phyloP scores from a whole-genome alignment of 2,888 invertebrate genomes.

The Hedychridium roseum region DNA sequence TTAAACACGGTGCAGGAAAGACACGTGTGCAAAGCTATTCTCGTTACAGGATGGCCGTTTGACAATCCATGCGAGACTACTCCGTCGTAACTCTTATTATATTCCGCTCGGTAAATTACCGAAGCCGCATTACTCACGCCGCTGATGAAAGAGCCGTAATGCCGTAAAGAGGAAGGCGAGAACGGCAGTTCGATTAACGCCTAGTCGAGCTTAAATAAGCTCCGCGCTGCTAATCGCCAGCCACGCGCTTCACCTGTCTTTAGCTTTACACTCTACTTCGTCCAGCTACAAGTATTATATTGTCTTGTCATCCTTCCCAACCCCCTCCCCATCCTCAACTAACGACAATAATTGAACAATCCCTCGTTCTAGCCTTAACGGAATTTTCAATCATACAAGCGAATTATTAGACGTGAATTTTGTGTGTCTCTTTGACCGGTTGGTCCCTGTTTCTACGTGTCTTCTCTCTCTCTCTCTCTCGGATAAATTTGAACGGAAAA shows the following conservation, averaged over 20 bases:
- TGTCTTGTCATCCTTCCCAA: too few species aligned
- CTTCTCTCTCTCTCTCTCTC: too few species aligned
- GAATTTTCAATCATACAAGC: too few species aligned
- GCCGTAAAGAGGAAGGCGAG: neutral
- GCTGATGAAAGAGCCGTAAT: conserved; percentile 50
- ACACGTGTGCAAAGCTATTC: conserved; percentile 28
- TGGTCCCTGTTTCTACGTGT: too few species aligned
- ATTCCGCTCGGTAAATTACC: conserved; percentile 57
- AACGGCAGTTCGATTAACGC: conserved; percentile 29
- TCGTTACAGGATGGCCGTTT: conserved; percentile 32
- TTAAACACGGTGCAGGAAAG: too few species aligned
- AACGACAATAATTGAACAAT: too few species aligned
- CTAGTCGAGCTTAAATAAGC: conserved; percentile 35
- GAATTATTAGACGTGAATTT: too few species aligned
- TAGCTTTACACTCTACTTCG: conserved; percentile 41
- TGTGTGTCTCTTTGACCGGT: too few species aligned
- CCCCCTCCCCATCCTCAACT: too few species aligned
- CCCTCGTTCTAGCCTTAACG: too few species aligned
- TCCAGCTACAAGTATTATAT: too few species aligned
- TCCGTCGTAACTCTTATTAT: conserved; percentile 49
- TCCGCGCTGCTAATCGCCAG: conserved; percentile 25
- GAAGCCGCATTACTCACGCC: conserved; percentile 59
- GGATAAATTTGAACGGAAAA: too few species aligned
- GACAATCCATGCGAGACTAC: conserved; percentile 49
- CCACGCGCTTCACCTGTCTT: conserved; percentile 36